A percentile compares a stretch with the other conserved stretches of the same genome.
Evolutionary conservation across 2,888 invertebrate genomes (phyloP).

Genomic region (Hypolimnas misippus): DNA sequence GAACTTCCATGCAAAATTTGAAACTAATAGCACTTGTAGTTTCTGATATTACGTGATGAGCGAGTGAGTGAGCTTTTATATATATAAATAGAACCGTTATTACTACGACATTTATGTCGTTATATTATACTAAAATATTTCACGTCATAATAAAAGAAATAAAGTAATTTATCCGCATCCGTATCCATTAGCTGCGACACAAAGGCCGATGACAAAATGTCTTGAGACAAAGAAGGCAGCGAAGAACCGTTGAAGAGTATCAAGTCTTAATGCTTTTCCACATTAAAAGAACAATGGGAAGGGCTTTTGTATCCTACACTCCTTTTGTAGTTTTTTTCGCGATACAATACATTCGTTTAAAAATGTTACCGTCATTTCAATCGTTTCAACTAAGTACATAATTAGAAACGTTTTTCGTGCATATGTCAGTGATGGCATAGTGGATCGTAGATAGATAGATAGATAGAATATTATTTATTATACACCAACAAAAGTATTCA

Average conservation of each 20-base stretch:
- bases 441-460: no score
- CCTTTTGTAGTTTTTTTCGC: slow-evolving; percentile 26
- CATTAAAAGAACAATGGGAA: slow-evolving; percentile 33
- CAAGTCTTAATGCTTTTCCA: slow-evolving; percentile 30
- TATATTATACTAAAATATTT: not conserved
- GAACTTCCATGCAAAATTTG: no score
- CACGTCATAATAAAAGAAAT: slow-evolving; percentile 7
- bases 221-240: slow-evolving; percentile 52
- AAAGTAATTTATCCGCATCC: slow-evolving; percentile 52
- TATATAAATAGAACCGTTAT: no score
- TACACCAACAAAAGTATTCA: no score
- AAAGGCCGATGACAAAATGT: slow-evolving; percentile 75
- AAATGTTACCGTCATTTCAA: slow-evolving; percentile 3
- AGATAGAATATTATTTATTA: no score
- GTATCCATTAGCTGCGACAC: slow-evolving; percentile 72
- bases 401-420: no score
- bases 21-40: no score
- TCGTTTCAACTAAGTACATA: no score
- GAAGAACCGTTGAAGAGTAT: slow-evolving; percentile 42
- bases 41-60: no score
- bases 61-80: no score
- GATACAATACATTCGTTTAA: slow-evolving; percentile 20
- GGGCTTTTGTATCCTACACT: slow-evolving; percentile 31
- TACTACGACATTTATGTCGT: not conserved
- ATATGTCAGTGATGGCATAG: no score